These are phyloP conservation scores for Geophilus truncorum DNA, from an alignment of 2,888 invertebrate genomes.

Conservation along the genomic window DNA sequence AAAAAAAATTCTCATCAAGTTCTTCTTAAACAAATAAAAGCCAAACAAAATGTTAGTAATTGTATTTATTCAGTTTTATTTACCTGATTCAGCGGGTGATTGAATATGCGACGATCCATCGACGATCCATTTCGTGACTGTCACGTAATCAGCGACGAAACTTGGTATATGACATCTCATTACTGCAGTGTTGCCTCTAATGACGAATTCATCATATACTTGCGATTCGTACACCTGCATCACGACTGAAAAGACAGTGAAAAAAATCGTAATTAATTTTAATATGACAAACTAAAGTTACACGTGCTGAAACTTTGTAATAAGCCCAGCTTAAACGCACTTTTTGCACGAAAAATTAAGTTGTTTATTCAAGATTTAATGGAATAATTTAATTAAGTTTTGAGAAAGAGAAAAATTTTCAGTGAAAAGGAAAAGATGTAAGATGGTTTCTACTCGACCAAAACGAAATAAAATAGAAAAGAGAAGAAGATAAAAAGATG, in stretches of 20 bases:
- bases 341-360: no score
- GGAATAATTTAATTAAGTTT: neutral
- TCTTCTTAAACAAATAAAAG: no score
- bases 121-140: constrained; percentile 40
- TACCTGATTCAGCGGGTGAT: constrained; percentile 35
- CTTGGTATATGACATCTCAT: constrained; percentile 46
- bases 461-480: neutral
- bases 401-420: neutral
- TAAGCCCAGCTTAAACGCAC: no score
- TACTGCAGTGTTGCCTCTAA: constrained; percentile 47
- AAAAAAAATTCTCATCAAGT: no score
- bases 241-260: constrained; percentile 32
- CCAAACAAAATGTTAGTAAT: neutral
- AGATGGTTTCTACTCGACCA: neutral
- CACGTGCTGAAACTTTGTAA: no score
- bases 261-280: neutral
- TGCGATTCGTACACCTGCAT: constrained; percentile 36
- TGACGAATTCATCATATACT: constrained; percentile 37
- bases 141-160: constrained; percentile 40
- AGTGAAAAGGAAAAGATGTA: neutral
- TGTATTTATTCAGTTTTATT: neutral
- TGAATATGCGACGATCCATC: constrained; percentile 34
- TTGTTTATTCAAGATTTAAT: neutral
- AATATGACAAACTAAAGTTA: no score
- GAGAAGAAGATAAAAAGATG: neutral